phyloP scores from a whole-genome alignment of 2,888 invertebrate species.

The Julus scandinavius region DNA sequence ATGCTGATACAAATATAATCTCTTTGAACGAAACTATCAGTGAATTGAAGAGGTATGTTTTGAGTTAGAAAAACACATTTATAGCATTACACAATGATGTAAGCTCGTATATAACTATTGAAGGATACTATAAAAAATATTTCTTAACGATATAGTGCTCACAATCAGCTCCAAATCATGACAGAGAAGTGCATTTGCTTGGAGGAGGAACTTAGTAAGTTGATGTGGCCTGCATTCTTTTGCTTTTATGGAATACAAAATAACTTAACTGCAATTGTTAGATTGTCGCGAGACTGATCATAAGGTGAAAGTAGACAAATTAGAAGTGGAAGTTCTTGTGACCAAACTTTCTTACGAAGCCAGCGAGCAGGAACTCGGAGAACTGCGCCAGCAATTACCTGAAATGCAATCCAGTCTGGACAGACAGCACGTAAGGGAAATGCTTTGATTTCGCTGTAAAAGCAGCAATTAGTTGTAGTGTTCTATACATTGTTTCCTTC shows the following conservation, averaged over 20 bases:
- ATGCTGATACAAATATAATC: neutral
- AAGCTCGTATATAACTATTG: no score
- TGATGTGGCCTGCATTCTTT: neutral
- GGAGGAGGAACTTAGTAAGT: constrained; percentile 52
- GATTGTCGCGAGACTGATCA: neutral
- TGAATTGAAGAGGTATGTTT: constrained; percentile 28
- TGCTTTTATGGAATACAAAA: no score
- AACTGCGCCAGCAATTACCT: neutral
- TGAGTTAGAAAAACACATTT: neutral
- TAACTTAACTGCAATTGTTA: neutral
- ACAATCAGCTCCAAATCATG: constrained; percentile 7
- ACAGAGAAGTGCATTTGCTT: constrained; percentile 30
- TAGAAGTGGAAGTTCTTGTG: constrained; percentile 48
- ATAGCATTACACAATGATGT: neutral
- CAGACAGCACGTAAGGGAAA: neutral
- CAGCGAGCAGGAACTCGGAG: constrained; percentile 17
- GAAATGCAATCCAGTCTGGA: constrained; percentile 43
- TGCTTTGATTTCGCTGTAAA: neutral
- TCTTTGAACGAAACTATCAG: neutral
- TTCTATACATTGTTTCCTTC: neutral
- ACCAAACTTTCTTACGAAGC: constrained; percentile 42
- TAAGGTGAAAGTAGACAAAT: constrained; percentile 7
- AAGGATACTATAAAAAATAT: neutral
- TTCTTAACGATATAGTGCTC: neutral
- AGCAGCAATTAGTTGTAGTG: neutral